A percentile compares a stretch with the other conserved stretches of the same genome.
phyloP scores from a whole-genome alignment of 2,113 vertebrate species.

The Cynopterus brachyotis region DNA sequence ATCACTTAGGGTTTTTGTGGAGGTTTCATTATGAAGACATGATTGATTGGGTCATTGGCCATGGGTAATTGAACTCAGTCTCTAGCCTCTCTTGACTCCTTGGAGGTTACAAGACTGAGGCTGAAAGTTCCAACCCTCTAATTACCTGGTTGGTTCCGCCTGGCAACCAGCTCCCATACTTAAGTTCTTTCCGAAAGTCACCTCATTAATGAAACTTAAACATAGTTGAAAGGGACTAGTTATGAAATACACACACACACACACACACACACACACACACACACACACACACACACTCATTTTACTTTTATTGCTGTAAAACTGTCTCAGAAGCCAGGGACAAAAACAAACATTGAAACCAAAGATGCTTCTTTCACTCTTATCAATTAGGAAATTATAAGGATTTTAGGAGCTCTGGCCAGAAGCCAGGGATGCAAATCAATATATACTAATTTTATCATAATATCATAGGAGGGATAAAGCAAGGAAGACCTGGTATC shows the following conservation, averaged over 20 bases:
- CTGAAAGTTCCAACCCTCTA: background rate
- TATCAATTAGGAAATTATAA: background rate
- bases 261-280: no score
- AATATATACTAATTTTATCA: background rate
- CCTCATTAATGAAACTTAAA: background rate
- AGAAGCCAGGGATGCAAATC: background rate
- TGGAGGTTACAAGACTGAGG: background rate
- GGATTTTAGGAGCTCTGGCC: background rate
- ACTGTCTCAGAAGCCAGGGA: background rate
- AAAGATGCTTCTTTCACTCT: background rate
- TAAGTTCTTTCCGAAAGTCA: background rate
- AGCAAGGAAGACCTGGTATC: background rate
- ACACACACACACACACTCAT: background rate
- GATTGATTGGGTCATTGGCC: background rate
- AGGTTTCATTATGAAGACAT: background rate
- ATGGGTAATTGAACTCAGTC: background rate
- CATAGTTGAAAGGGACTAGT: background rate
- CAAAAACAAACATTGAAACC: background rate
- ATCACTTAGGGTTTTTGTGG: background rate
- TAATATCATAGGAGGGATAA: background rate
- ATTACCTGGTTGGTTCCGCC: no score
- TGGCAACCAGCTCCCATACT: background rate
- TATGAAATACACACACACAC: background rate
- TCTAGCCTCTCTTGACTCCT: no score
- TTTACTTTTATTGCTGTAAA: background rate